Base-by-base conservation (phyloP, 2,113 vertebrate species). In the Polyodon spathula region DNA sequence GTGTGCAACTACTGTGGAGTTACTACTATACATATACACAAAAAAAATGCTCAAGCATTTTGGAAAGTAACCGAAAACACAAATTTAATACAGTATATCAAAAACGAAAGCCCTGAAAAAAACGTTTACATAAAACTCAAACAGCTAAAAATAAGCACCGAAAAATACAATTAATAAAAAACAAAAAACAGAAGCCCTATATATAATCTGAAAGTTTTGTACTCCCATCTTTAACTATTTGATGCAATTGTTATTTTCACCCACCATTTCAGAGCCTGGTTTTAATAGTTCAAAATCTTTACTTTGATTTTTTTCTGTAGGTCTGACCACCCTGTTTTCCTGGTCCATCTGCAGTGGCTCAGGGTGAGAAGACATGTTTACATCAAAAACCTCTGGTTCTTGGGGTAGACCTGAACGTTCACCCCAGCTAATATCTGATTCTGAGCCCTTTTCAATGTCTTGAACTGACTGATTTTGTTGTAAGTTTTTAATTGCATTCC, bases 311-410 rank as follows among this genome's bases (percentile, higher is more conserved):
- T 50, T 39, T 54, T 46, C 41, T 17, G 40, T 16, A 16, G n/a
- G 41, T 40, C 40, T 41, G 8, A 44, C 40, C 59, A 48, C 54
- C 43, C 54, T 17, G 9, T 11, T 39, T 39, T 55, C 6, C 48
- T 39, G 11, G 40, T 55, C 8, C 39, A 38, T 6, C 11, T 9
- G 63, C 59, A 73, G 48, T 1, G 58, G 54, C 37, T 69, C 81
- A 68, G 74, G 72, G 48, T 69, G 62, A 27, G 76, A 78, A 65
- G 75, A 67, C 40, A 82, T 44, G 61, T 81, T 67, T 60, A 84
- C 68, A n/a, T 78, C 71, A 63, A 85, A 84, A 59, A 82, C 81
- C 66, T 79, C 74, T 12, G 85, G 9, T 6, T 82, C 60, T 78
- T 77, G 53, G 75, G 81, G 8, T 6, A 1, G 10, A 12, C 48